phyloP scores from a whole-genome alignment of 2,113 vertebrate genomes.

The Caretta caretta region DNA sequence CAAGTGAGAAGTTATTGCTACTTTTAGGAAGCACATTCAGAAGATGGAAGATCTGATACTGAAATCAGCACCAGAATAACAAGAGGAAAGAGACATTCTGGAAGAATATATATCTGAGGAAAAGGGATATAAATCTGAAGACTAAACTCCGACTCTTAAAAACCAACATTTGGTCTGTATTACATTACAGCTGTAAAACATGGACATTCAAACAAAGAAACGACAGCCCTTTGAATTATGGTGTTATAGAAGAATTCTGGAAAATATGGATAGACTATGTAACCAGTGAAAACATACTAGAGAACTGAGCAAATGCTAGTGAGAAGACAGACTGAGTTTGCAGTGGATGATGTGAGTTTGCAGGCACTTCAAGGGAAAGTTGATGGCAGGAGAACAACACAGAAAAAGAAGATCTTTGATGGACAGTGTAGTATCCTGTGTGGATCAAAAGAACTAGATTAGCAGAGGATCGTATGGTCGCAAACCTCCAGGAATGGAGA shows the following conservation, averaged over 20 bases:
- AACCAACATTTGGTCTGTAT: neutral
- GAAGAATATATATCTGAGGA: neutral
- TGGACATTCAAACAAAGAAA: neutral
- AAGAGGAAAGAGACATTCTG: neutral
- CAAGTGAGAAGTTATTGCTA: neutral
- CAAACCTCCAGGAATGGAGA: neutral
- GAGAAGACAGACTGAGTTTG: neutral
- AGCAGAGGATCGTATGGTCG: neutral
- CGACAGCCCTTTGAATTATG: neutral
- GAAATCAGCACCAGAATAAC: neutral
- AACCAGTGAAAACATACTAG: neutral
- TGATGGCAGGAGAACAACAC: neutral
- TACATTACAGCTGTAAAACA: neutral
- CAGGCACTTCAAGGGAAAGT: neutral
- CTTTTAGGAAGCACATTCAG: neutral
- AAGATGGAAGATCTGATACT: neutral
- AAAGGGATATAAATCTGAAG: neutral
- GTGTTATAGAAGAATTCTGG: neutral
- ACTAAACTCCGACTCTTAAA: neutral
- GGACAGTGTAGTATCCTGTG: neutral
- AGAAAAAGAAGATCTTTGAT: neutral
- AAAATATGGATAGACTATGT: neutral
- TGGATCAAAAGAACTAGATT: neutral
- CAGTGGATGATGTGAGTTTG: neutral
- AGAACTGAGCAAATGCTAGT: neutral